Base-by-base conservation (phyloP, 2,888 invertebrate species). In the Trissolcus brochymenae region DNA sequence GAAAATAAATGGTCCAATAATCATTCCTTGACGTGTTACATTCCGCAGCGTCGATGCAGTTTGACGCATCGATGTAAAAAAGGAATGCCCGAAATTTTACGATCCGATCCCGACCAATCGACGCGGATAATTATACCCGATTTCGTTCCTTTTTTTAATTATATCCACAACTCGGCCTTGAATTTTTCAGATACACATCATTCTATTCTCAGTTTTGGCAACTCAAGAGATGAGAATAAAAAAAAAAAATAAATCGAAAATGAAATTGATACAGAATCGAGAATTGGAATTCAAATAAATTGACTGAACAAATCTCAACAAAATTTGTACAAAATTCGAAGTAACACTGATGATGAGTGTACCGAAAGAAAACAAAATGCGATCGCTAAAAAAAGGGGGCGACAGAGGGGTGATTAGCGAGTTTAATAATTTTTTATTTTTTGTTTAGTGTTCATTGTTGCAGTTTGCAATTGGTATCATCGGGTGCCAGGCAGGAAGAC, bases 401-500 rank as follows among this genome's bases (percentile, higher is more conserved):
- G 81, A 79, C 78, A 82, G 74, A 82, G 68, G 82, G 82, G 84
- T 86, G 84, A 86, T 86, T 86, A 85, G 83, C 82, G 84, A 80
- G 82, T 81, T 35, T 35, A 35, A 35, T 80, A 82, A 83, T 82
- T 81, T 84, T 83, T 84, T 82, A 82, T n/a, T 85, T 84, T 82
- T 83, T 81, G 83, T 84, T 84, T 79, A 81, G 81, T 82, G 80
- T 73, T 80, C 79, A 79, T 81, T 81, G 80, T 81, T 83, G 83
- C 79, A 80, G 82, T 83, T 84, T 84, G 87, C 84, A 84, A 84
- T 86, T 85, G 87, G 87, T 87, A 87, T 88, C 88, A 88, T 85
- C 84, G 88, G 87, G 88, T 88, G 87, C 88, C 88, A 88, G 88
- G 88, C 88, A 88, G 88, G 88, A 88, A 88, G 88, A 84, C 85